Evolutionary conservation across 2,113 vertebrate species (phyloP).

Genomic region (Corythaixoides concolor): DNA sequence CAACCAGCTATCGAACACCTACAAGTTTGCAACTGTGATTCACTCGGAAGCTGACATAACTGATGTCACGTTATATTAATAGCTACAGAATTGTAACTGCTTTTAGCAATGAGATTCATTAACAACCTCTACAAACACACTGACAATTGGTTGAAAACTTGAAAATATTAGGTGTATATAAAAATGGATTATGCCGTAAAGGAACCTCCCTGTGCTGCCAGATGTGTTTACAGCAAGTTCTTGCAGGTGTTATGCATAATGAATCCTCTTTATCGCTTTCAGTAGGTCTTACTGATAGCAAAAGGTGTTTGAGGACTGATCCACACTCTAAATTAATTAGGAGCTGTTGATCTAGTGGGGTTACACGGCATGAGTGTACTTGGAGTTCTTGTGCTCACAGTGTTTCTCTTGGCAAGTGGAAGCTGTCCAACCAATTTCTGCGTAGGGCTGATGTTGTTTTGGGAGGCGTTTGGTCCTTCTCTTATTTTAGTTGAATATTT

Average conservation of each 20-base stretch:
- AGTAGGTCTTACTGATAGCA: background rate
- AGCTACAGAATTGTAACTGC: constrained; percentile 79
- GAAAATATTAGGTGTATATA: constrained; percentile 50
- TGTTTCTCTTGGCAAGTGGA: background rate
- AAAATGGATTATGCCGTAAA: constrained; percentile 48
- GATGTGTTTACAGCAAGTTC: constrained; percentile 45
- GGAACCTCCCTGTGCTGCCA: constrained; percentile 29
- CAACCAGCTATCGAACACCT: constrained; percentile 73
- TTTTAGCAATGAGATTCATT: constrained; percentile 76
- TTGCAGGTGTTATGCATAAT: constrained; percentile 11
- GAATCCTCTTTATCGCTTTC: constrained; percentile 8
- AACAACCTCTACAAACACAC: constrained; percentile 72
- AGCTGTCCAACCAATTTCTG: background rate
- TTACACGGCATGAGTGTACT: background rate
- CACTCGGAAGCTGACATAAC: constrained; percentile 75
- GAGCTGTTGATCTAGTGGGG: background rate
- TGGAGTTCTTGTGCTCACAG: background rate
- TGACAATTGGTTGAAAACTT: constrained; percentile 52
- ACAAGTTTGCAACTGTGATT: constrained; percentile 76
- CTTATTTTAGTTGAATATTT: background rate
- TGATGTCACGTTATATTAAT: constrained; percentile 81
- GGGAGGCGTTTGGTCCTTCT: background rate
- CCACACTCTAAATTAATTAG: background rate
- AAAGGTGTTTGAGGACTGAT: constrained; percentile 11
- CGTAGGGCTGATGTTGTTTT: background rate